phyloP scores from a whole-genome alignment of 37 sponge, comb jelly and placozoan genomes.

The Oscarella lobularis region DNA sequence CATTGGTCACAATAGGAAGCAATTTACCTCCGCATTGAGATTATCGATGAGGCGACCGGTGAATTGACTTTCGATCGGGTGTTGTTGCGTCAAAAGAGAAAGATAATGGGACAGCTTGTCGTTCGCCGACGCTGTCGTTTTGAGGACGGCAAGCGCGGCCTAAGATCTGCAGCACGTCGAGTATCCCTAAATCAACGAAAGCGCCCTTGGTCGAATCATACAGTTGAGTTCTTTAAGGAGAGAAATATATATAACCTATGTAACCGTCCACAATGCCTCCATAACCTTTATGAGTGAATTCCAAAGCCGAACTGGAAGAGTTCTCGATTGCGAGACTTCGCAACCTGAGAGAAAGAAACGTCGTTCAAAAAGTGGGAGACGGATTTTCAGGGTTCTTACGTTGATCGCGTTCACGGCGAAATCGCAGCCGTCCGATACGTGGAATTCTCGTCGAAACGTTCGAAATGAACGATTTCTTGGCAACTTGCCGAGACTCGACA shows the following conservation, averaged over 20 bases:
- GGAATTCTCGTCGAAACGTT: not conserved
- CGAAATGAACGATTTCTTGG: not conserved
- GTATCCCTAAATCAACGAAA: too few species aligned
- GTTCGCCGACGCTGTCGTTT: conserved; percentile 76
- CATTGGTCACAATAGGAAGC: too few species aligned
- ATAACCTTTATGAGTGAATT: conserved; percentile 92
- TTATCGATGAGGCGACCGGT: conserved; percentile 51
- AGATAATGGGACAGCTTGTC: too few species aligned
- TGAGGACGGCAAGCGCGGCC: conserved; percentile 95
- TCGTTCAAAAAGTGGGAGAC: too few species aligned
- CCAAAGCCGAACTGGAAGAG: conserved; percentile 85
- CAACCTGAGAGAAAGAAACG: conserved; percentile 46
- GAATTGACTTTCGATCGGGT: conserved; percentile 92
- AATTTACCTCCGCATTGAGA: conserved; percentile 88
- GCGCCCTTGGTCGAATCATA: too few species aligned
- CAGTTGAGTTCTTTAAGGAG: too few species aligned
- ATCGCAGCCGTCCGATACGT: not conserved
- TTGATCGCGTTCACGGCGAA: not conserved
- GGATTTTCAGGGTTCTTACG: too few species aligned
- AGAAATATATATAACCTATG: too few species aligned
- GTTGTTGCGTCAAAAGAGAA: too few species aligned
- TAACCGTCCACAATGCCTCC: conserved; percentile 61
- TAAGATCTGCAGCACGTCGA: too few species aligned
- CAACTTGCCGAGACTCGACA: not conserved
- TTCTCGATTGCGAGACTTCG: conserved; percentile 61